Evolutionary conservation across 2,888 invertebrate genomes (phyloP).

Genomic region (Chymomyza amoena): DNA sequence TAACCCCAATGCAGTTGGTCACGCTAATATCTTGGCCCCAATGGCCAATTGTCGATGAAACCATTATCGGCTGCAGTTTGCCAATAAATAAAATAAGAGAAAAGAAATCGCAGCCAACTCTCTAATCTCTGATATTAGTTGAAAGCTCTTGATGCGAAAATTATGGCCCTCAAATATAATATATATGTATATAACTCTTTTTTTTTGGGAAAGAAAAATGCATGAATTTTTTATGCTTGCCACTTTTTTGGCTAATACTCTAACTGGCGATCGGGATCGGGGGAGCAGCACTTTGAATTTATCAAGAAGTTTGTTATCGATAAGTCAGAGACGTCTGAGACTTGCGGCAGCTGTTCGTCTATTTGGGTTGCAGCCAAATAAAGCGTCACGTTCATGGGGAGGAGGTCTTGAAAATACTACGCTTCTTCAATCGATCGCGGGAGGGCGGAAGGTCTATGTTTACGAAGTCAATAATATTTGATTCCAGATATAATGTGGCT

Average conservation of each 20-base stretch:
- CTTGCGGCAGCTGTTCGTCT: too few species aligned
- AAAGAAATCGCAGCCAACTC: constrained; percentile 13
- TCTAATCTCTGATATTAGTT: constrained; percentile 76
- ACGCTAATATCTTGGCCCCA: constrained; percentile 52
- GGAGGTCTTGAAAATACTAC: too few species aligned
- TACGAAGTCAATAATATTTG: too few species aligned
- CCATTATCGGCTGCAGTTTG: constrained; percentile 39
- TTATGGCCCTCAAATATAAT: constrained; percentile 32
- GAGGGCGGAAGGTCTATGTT: too few species aligned
- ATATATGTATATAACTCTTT: constrained; percentile 21
- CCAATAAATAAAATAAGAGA: background rate
- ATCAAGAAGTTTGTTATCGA: background rate
- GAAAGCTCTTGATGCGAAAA: constrained; percentile 75
- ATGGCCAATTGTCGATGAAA: constrained; percentile 47
- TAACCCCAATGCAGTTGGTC: constrained; percentile 59
- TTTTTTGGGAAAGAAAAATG: constrained; percentile 50
- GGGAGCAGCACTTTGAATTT: background rate
- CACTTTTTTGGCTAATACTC: constrained; percentile 18
- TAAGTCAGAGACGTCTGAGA: too few species aligned
- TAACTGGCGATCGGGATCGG: too few species aligned
- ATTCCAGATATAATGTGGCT: too few species aligned
- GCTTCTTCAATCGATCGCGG: too few species aligned
- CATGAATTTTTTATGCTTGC: constrained; percentile 14
- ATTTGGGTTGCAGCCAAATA: too few species aligned
- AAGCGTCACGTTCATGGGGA: too few species aligned